These are phyloP conservation scores for Hypsibius dujardini DNA, from an alignment of 1,140 invertebrate species.

Conservation along the genomic window DNA sequence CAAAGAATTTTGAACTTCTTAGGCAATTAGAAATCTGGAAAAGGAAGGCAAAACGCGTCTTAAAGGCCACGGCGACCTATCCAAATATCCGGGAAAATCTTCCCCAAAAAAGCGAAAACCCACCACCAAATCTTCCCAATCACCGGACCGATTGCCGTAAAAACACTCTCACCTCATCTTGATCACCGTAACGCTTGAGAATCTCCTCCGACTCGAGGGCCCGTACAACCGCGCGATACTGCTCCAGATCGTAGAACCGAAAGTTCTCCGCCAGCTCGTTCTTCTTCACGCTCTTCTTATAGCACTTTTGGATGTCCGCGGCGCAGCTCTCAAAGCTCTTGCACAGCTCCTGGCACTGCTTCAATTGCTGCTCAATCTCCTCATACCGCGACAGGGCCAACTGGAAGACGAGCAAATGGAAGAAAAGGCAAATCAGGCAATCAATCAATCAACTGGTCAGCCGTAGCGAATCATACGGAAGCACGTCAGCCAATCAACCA, in stretches of 20 bases:
- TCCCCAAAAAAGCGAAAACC: not conserved
- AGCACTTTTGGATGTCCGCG: not conserved
- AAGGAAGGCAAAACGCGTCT: not conserved
- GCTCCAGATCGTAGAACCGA: conserved; percentile 1
- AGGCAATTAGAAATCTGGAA: not conserved
- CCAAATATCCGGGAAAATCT: not conserved
- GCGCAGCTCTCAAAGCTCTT: not conserved
- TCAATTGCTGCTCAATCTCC: not conserved
- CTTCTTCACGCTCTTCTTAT: not conserved
- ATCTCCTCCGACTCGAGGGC: not conserved
- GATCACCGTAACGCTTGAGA: not conserved
- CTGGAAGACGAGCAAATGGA: not conserved
- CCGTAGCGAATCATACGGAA: too few species aligned
- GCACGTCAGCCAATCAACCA: too few species aligned
- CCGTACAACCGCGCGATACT: not conserved
- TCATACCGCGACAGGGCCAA: not conserved
- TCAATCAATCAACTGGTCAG: too few species aligned
- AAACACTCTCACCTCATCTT: not conserved
- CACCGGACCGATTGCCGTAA: not conserved
- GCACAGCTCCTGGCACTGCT: not conserved
- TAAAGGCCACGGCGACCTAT: not conserved
- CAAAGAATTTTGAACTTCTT: not conserved
- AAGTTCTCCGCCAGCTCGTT: not conserved
- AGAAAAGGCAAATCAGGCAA: not conserved
- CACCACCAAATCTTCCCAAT: not conserved